Evolutionary conservation across 2,888 invertebrate genomes (phyloP).

Genomic region (Drosophila mimica): DNA sequence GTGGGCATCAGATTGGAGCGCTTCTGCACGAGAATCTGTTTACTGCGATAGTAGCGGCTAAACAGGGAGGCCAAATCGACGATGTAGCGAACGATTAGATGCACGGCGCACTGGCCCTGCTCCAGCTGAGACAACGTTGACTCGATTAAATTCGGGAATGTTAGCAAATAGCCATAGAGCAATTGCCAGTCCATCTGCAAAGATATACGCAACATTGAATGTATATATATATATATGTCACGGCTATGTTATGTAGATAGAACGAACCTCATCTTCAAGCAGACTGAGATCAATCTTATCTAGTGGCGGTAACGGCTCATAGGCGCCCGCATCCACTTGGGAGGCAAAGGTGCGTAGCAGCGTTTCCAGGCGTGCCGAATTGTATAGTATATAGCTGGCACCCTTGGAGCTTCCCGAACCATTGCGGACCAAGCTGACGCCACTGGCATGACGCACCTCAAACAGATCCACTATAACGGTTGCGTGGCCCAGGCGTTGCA

Average conservation of each 20-base stretch:
- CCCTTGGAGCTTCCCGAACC: conserved; percentile 84
- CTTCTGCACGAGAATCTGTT: conserved; percentile 90
- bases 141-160: conserved; percentile 88
- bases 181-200: conserved; percentile 92
- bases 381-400: conserved; percentile 91
- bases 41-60: conserved; percentile 91
- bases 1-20: conserved; percentile 88
- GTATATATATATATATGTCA: background rate
- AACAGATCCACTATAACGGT: conserved; percentile 89
- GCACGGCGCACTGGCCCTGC: conserved; percentile 87
- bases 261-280: conserved; percentile 88
- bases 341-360: conserved; percentile 88
- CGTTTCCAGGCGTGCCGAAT: conserved; percentile 90
- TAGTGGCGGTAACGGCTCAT: conserved; percentile 87
- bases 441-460: conserved; percentile 87
- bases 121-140: conserved; percentile 86
- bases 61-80: conserved; percentile 88
- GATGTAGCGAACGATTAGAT: conserved; percentile 88
- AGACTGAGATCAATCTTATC: conserved; percentile 88
- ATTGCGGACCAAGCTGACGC: conserved; percentile 86
- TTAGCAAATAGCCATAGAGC: conserved; percentile 88
- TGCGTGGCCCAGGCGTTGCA: conserved; percentile 88
- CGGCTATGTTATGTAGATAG: background rate
- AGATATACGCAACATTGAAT: conserved; percentile 9
- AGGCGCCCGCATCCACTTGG: conserved; percentile 86